Evolutionary conservation across 2,113 vertebrate genomes (phyloP), one percentile per base, ranked within the genome.

Genomic region (Cinclus cinclus): DNA sequence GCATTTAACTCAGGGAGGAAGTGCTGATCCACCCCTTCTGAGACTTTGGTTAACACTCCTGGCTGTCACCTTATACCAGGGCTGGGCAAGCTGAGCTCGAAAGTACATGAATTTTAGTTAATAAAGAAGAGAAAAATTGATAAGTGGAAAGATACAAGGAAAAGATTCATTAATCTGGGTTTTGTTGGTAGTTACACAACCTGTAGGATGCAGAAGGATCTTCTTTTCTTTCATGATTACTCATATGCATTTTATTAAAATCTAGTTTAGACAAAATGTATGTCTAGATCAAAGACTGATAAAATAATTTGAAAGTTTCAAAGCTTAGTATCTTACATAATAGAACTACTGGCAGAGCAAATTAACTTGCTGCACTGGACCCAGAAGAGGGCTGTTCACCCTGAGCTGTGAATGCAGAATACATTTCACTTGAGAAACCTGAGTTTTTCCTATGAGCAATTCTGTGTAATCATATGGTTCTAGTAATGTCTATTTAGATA

Each of bases 1-100:
- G 92, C 87, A 27, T 90, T 85, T 90, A 83, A 90, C 65, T 95
- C 58, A 49, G 82, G 52, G 62, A 95, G 88, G 85, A 96, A 94
- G 88, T 90, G 75, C 81, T 0, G 4, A 88, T 83, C 85, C 67
- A 93, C 74, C 49, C 60, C 65, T 94, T 81, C 49, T 42, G 87
- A 81, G 81, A 31, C 60, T 89, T 73, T 89, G 87, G 87, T 94
- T 96, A 91, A 68, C 81, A 68, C 74, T 75, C 41, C 84, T 82
- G 82, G 69, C 74, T 92, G 74, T 87, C 74, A 75, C 74, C 77
- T 63, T 20, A 12, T 58, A 18, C 47, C 70, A 5, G 25, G 65
- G 23, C 50, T 89, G 76, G 59, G 62, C 55, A 80, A 73, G 50
- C 53, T 69, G 41, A 74, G 31, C 44, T 84, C 50, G 59, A 15